A percentile compares a stretch with the other conserved stretches of the same genome.
These are phyloP conservation scores for Ephialtes manifestator DNA, from an alignment of 2,888 invertebrate species.

Conservation along the genomic window DNA sequence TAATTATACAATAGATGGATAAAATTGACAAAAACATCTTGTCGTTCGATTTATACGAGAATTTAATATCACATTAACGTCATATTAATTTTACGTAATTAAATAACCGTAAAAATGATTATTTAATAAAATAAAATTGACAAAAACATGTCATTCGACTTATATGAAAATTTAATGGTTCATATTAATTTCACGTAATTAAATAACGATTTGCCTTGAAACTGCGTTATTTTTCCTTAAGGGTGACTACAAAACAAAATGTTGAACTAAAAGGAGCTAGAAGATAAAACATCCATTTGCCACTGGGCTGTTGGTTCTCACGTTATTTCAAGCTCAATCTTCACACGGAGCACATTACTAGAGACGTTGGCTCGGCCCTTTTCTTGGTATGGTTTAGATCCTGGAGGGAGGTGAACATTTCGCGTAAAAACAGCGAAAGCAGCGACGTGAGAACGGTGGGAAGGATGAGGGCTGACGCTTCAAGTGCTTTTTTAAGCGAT, in stretches of 20 bases:
- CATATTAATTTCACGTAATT: neutral
- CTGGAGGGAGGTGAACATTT: constrained; percentile 2
- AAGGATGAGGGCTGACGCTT: constrained; percentile 48
- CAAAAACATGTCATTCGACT: too few species aligned
- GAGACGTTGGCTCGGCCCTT: constrained; percentile 11
- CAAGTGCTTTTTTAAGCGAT: constrained; percentile 58
- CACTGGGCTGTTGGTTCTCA: constrained; percentile 29
- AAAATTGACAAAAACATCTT: too few species aligned
- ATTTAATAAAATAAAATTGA: too few species aligned
- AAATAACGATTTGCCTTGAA: neutral
- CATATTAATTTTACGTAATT: too few species aligned
- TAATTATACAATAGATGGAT: too few species aligned
- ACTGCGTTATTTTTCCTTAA: neutral
- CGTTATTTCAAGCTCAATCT: constrained; percentile 44
- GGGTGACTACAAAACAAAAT: neutral
- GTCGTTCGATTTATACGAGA: too few species aligned
- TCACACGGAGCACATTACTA: constrained; percentile 28
- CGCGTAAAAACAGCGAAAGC: constrained; percentile 38
- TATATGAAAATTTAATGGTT: too few species aligned
- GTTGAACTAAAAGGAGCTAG: neutral
- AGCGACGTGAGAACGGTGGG: constrained; percentile 58
- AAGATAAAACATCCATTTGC: constrained; percentile 24
- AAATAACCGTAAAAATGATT: too few species aligned
- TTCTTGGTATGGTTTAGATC: neutral
- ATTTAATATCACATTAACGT: too few species aligned